Conservation (phyloP, 2,797 vertebrate genomes). For the Scolopax bukidnonensis region DNA sequence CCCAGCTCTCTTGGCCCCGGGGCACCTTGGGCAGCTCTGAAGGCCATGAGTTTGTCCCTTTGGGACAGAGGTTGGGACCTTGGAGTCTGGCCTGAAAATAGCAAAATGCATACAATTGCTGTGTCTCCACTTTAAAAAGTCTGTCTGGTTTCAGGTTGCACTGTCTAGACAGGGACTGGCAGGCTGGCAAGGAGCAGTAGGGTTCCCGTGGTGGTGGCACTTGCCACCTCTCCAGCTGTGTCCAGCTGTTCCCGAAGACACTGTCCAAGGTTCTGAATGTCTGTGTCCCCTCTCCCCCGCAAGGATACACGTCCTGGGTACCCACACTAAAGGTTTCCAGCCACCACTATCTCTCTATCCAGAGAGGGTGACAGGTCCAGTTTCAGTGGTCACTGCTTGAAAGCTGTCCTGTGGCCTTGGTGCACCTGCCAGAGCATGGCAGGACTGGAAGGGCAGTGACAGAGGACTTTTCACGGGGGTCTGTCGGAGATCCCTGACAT, state of each 20-base stretch:
- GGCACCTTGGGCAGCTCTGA: not conserved
- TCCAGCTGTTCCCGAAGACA: not conserved
- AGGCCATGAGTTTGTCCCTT: not conserved
- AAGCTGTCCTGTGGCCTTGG: not conserved
- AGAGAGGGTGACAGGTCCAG: not conserved
- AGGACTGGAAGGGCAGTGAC: not conserved
- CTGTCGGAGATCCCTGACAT: not conserved
- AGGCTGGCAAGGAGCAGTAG: not conserved
- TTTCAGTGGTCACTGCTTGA: not conserved
- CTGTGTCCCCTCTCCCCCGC: not conserved
- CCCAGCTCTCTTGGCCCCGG: not conserved
- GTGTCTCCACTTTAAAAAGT: not conserved
- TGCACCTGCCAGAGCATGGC: not conserved
- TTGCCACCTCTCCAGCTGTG: not conserved
- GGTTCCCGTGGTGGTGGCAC: too few relatives aligned
- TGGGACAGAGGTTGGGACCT: not conserved
- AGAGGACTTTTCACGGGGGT: not conserved
- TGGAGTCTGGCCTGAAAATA: not conserved
- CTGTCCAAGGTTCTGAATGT: accelerated
- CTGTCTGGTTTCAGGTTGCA: not conserved
- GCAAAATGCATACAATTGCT: not conserved
- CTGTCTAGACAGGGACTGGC: accelerated
- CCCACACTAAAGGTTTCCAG: not conserved
- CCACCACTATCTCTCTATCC: not conserved
- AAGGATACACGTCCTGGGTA: too few relatives aligned